Conservation (phyloP, 2,888 invertebrate genomes). For the Itoplectis maculator region DNA sequence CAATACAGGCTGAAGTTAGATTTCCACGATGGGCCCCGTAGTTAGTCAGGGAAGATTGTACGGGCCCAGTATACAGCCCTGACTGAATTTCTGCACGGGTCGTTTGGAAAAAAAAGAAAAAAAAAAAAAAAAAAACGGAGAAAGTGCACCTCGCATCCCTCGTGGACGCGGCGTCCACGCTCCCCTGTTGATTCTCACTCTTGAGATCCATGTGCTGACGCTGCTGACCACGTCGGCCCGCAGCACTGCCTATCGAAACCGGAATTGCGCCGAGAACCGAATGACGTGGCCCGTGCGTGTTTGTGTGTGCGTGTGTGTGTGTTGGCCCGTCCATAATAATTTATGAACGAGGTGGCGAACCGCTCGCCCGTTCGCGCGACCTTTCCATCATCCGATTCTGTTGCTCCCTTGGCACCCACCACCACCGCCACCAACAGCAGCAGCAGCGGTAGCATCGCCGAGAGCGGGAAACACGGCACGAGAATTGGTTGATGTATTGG, state of each 20-base stretch:
- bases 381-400: conserved; percentile 36
- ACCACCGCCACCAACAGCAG: neutral
- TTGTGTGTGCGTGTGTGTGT: too few relatives aligned
- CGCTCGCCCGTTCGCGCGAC: neutral
- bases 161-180: neutral
- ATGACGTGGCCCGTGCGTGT: conserved; percentile 6
- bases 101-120: too few relatives aligned
- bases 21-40: too few relatives aligned
- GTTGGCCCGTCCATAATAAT: conserved; percentile 19
- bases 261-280: neutral
- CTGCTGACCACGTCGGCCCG: neutral
- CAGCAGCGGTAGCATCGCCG: too few relatives aligned
- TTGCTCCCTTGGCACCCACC: conserved; percentile 10
- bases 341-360: conserved; percentile 29
- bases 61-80: too few relatives aligned
- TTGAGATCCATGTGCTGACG: neutral
- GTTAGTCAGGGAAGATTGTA: too few relatives aligned
- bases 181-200: conserved; percentile 1
- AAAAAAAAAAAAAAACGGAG: neutral
- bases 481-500: conserved; percentile 24
- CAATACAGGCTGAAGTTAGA: too few relatives aligned
- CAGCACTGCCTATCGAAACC: neutral
- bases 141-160: neutral
- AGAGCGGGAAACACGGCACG: neutral
- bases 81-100: too few relatives aligned